Conservation (phyloP, 2,113 vertebrate genomes). For the Baryphthengus martii region DNA sequence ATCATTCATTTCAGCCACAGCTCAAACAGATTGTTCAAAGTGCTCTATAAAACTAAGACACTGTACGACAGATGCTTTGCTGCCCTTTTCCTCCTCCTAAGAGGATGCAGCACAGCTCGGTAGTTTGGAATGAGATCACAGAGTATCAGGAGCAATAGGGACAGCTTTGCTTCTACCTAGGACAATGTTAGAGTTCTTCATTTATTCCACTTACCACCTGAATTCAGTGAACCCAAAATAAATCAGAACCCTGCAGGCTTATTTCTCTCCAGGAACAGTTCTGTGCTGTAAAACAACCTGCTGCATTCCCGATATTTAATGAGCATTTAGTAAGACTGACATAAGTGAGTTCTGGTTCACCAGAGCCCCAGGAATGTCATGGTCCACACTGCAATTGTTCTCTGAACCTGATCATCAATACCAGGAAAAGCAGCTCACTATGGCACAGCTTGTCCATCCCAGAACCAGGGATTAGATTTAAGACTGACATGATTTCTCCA, state of each 20-base stretch:
- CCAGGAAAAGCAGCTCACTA: not conserved
- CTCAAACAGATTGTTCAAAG: not conserved
- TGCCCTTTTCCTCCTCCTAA: not conserved
- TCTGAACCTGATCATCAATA: not conserved
- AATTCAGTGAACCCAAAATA: not conserved
- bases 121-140: not conserved
- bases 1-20: not conserved
- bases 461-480: not conserved
- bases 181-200: not conserved
- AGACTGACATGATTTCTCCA: constrained; percentile 35
- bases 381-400: not conserved
- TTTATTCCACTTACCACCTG: not conserved
- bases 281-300: not conserved
- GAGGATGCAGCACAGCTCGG: not conserved
- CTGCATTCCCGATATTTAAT: not conserved
- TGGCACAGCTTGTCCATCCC: not conserved
- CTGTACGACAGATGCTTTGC: not conserved
- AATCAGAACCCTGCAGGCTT: not conserved
- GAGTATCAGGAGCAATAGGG: not conserved
- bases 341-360: not conserved
- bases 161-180: not conserved
- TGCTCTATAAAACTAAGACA: constrained; percentile 16
- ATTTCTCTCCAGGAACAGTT: not conserved
- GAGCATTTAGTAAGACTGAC: not conserved
- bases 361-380: not conserved